Evolutionary conservation across 2,113 vertebrate genomes (phyloP), one percentile per base, ranked within the genome.

Genomic region (Malurus melanocephalus): DNA sequence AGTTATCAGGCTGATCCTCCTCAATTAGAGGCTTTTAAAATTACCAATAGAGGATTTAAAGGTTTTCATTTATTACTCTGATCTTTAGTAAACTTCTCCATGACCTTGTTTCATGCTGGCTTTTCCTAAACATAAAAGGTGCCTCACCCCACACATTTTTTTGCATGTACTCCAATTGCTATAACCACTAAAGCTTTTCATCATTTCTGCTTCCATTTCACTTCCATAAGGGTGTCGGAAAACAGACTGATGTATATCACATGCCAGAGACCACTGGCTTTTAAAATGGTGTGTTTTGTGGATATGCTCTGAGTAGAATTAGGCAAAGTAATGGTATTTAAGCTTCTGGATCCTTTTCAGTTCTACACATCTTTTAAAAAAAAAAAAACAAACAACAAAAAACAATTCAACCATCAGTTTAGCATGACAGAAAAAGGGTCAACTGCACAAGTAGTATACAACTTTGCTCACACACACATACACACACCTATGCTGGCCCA

Each of bases 21-120:
- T 80, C 77, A 91, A 88, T 77, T 86, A 86, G 32, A 88, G 45
- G 65, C 68, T 93, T 80, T 93, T 88, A 88, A 93, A 89, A 86
- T 8, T 71, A 48, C 65, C 67, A n/a, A 83, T n/a, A 83, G 69
- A 90, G 66, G 33, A 88, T 13, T 6, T 27, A 85, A 93, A 62
- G 43, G 51, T 66, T 94, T 88, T 43, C n/a, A 78, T 85, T 80
- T 83, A 74, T 28, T 72, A 43, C n/a, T 62, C 51, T 83, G 52
- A 88, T 71, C 72, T 92, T 93, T 64, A 80, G 20, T 69, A 91
- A 87, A 61, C 0, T 9, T 66, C 28, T 82, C 60, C 68, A 52
- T 32, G 68, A 80, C 32, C 72, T 80, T 65, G 6, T 57, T 78
- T 66, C 60, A 62, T 48, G 16, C 26, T 69, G 40, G 26, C 14